Evolutionary conservation across 1,140 invertebrate genomes (phyloP), one percentile per base, ranked within the genome.

Genomic region (Dendrolimus punctatus): DNA sequence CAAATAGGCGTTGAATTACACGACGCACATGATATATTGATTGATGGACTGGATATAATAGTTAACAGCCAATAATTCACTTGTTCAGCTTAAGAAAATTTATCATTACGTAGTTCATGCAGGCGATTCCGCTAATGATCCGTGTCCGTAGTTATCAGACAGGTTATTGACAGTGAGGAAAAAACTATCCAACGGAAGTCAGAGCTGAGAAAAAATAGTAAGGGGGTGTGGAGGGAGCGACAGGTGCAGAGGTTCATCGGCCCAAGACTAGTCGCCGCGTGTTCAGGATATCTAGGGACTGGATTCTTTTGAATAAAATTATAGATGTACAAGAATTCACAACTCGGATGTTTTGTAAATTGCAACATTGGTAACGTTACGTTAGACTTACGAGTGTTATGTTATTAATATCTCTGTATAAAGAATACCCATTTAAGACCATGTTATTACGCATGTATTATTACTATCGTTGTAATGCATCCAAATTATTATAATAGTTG

Each of bases 141-240:
- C 82, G 77, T 74, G 71, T 80, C 82, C 69, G 74, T 64, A 66
- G 66, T 72, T 69, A 80, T 81, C 72, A 51, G 72, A 67, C 72
- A 68, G 78, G 73, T 79, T 85, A 82, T 79, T 75, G 81, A 79
- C 70, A 74, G 72, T 58, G 65, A 58, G 63, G 69, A 64, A 84
- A 84, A 81, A 84, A 84, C 72, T 56, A 49, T 74, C 62, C 71
- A 73, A 76, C 82, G 82, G 82, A 85, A 85, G 80, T 80, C 58
- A 55, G 64, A 62, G 65, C 60, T 63, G 67, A 58, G 74, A 83
- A 85, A 84, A 85, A 85, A 85, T 75, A 62, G 62, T 71, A 61
- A 68, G 68, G 74, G 77, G 68, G 60, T 68, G 70, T 58, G 71
- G 71, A 62, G 68, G 66, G 64, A 55, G 58, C 64, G 65, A 78